Evolutionary conservation across 2,888 invertebrate species (phyloP).

Genomic region (Machimus atricapillus): DNA sequence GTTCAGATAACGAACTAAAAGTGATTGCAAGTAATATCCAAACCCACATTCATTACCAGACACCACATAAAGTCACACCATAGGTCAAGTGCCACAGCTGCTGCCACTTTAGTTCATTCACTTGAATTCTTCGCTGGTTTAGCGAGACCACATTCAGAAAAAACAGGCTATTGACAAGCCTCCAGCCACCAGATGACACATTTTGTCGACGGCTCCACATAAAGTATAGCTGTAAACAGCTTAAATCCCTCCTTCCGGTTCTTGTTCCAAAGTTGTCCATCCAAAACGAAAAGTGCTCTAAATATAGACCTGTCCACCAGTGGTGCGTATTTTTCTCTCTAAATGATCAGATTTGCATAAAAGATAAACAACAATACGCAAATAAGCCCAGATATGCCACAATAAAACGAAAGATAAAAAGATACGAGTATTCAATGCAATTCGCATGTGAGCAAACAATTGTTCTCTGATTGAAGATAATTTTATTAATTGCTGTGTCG

Average conservation of each 20-base stretch:
- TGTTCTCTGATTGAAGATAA: neutral
- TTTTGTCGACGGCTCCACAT: neutral
- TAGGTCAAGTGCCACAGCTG: neutral
- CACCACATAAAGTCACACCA: neutral
- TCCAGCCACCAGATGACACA: neutral
- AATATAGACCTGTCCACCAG: neutral
- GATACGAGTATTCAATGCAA: neutral
- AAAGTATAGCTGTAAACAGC: neutral
- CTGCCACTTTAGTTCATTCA: neutral
- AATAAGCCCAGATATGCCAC: neutral
- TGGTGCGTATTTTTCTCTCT: neutral
- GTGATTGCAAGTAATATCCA: neutral
- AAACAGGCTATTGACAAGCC: neutral
- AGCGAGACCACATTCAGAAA: neutral
- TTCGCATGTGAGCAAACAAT: neutral
- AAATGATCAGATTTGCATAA: neutral
- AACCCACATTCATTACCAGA: neutral
- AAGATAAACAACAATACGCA: neutral
- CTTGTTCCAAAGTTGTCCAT: conserved; percentile 8
- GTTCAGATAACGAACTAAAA: neutral
- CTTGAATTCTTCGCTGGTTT: neutral
- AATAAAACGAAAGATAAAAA: neutral
- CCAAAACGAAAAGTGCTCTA: neutral
- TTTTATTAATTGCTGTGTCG: neutral
- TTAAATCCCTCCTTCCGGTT: conserved; percentile 17